Conservation (phyloP, 2,888 invertebrate species). For the Phyto melanocephala region DNA sequence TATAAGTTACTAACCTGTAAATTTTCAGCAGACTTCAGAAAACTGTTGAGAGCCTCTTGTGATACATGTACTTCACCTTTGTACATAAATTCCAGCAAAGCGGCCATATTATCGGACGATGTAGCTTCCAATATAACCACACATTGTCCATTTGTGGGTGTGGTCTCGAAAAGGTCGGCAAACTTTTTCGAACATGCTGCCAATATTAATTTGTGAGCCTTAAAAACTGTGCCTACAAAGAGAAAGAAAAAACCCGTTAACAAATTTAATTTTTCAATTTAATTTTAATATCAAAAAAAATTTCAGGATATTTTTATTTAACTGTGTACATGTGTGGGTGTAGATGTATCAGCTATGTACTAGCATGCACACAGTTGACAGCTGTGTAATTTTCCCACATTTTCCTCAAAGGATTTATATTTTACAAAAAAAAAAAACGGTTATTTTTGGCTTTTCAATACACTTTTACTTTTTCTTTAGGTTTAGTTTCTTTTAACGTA, state of each 20-base stretch:
- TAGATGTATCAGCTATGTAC: not conserved
- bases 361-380: conserved; percentile 48
- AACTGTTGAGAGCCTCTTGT: conserved; percentile 93
- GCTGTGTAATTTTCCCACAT: conserved; percentile 65
- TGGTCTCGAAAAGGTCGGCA: conserved; percentile 93
- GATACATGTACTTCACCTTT: conserved; percentile 96
- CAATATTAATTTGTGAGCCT: conserved; percentile 93
- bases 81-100: conserved; percentile 95
- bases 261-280: not conserved
- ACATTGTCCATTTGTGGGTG: conserved; percentile 84
- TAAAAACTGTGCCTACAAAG: conserved; percentile 90
- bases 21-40: conserved; percentile 94
- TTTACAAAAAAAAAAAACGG: not conserved
- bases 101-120: conserved; percentile 93
- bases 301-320: conserved; percentile 35
- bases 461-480: conserved; percentile 40
- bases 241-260: not conserved
- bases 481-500: not conserved
- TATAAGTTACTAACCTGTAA: conserved; percentile 83
- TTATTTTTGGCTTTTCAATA: not conserved
- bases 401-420: conserved; percentile 24
- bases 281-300: conserved; percentile 32
- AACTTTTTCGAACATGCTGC: conserved; percentile 96
- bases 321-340: not conserved
- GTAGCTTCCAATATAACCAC: conserved; percentile 94